These are phyloP conservation scores for Pollimyrus isidori DNA, from an alignment of 2,113 vertebrate genomes.

Conservation along the genomic window DNA sequence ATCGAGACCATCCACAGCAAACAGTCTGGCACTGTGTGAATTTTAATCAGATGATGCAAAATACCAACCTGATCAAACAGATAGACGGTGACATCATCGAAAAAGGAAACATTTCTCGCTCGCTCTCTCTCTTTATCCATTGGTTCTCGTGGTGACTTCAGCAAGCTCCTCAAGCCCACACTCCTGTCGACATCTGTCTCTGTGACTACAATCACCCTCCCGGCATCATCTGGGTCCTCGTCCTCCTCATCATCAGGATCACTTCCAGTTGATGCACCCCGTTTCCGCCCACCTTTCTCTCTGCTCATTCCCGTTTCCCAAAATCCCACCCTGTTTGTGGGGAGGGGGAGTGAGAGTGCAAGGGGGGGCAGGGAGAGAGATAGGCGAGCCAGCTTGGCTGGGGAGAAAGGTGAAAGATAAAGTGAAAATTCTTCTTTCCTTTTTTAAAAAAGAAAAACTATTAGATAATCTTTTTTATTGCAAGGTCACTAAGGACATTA, in stretches of 20 bases:
- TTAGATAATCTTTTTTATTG: neutral
- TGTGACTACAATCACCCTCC: slow-evolving; percentile 77
- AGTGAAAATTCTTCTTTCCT: neutral
- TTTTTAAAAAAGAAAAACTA: neutral
- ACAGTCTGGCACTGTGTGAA: neutral
- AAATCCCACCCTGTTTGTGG: slow-evolving; percentile 65
- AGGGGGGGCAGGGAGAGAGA: slow-evolving; percentile 79
- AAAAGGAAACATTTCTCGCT: slow-evolving; percentile 76
- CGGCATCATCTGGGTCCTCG: slow-evolving; percentile 68
- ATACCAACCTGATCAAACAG: slow-evolving; percentile 79
- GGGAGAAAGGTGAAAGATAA: slow-evolving; percentile 3
- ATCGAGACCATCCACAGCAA: neutral
- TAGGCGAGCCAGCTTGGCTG: slow-evolving; percentile 81
- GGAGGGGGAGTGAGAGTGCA: slow-evolving; percentile 69
- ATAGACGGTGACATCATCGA: slow-evolving; percentile 85
- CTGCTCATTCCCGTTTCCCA: slow-evolving; percentile 60
- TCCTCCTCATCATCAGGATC: slow-evolving; percentile 73
- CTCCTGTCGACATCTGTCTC: slow-evolving; percentile 78
- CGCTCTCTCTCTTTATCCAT: slow-evolving; percentile 73
- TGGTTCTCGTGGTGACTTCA: slow-evolving; percentile 79
- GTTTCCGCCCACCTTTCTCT: slow-evolving; percentile 58
- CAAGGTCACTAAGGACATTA: neutral
- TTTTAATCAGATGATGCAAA: neutral
- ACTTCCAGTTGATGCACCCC: slow-evolving; percentile 57
- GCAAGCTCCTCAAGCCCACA: slow-evolving; percentile 74